Evolutionary conservation across 2,797 vertebrate genomes (phyloP).

Genomic region (Somateria mollissima): DNA sequence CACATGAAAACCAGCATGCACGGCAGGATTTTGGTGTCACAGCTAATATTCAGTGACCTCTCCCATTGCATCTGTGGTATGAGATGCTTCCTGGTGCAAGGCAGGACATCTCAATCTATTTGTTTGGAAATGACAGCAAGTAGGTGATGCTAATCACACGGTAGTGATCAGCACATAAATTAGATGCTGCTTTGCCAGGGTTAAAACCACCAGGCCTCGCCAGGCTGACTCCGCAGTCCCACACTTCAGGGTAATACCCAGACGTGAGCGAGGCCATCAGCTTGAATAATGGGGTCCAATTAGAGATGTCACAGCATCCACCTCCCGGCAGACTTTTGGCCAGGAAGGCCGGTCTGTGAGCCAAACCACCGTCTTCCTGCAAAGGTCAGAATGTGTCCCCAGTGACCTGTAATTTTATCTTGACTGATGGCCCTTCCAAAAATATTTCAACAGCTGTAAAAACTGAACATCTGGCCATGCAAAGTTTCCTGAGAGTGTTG

Average conservation of each 20-base stretch:
- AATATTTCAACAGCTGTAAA: conserved; percentile 53
- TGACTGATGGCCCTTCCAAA: conserved; percentile 7
- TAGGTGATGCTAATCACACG: background rate
- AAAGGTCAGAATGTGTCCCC: background rate
- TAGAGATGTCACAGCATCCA: background rate
- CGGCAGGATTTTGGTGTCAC: background rate
- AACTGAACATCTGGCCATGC: conserved; percentile 25
- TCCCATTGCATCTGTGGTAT: background rate
- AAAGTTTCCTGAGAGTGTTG: background rate
- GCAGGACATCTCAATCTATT: background rate
- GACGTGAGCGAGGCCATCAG: background rate
- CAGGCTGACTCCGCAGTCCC: background rate
- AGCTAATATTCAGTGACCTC: background rate
- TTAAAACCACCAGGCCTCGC: background rate
- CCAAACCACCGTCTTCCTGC: conserved; percentile 3
- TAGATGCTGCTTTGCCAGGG: background rate
- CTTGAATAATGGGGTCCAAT: background rate
- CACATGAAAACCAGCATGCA: background rate
- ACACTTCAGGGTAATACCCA: background rate
- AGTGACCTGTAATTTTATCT: background rate
- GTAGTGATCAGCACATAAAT: background rate
- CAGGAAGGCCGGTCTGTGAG: background rate
- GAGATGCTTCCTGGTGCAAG: background rate
- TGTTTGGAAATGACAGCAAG: background rate
- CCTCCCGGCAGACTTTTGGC: background rate